phyloP scores from a whole-genome alignment of 2,797 vertebrate species.

The Darevskia nairensis region DNA sequence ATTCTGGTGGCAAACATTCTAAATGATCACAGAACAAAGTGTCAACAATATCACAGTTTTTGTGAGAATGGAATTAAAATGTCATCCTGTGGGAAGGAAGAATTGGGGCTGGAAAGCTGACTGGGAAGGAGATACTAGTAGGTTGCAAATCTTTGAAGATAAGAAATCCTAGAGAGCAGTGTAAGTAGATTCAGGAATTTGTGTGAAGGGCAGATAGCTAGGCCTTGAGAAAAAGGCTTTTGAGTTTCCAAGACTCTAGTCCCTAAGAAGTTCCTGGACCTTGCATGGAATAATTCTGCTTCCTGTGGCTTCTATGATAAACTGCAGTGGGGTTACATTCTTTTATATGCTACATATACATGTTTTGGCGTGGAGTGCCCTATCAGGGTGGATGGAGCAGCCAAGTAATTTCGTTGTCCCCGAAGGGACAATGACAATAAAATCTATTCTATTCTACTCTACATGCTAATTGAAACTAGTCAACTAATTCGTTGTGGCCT shows the following conservation, averaged over 20 bases:
- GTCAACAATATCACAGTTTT: neutral
- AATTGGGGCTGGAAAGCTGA: neutral
- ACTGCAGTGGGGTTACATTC: too few relatives aligned
- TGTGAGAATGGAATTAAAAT: neutral
- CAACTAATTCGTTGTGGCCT: neutral
- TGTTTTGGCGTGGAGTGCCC: too few relatives aligned
- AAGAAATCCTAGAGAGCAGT: neutral
- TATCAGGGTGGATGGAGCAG: too few relatives aligned
- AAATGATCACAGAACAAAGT: neutral
- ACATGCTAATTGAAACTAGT: neutral
- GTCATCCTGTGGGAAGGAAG: neutral
- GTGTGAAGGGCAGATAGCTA: neutral
- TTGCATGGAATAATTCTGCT: neutral
- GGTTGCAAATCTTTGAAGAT: neutral
- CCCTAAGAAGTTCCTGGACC: neutral
- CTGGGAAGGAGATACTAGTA: neutral
- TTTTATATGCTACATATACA: neutral
- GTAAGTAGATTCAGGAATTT: neutral
- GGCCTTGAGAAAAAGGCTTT: neutral
- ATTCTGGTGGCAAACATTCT: neutral
- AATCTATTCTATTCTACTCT: too few relatives aligned
- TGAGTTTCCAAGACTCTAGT: neutral
- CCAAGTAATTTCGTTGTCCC: too few relatives aligned
- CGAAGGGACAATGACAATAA: too few relatives aligned
- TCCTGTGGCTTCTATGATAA: neutral